Evolutionary conservation across 2,113 vertebrate species (phyloP), one percentile per base, ranked within the genome.

Genomic region (Montifringilla adamsi): DNA sequence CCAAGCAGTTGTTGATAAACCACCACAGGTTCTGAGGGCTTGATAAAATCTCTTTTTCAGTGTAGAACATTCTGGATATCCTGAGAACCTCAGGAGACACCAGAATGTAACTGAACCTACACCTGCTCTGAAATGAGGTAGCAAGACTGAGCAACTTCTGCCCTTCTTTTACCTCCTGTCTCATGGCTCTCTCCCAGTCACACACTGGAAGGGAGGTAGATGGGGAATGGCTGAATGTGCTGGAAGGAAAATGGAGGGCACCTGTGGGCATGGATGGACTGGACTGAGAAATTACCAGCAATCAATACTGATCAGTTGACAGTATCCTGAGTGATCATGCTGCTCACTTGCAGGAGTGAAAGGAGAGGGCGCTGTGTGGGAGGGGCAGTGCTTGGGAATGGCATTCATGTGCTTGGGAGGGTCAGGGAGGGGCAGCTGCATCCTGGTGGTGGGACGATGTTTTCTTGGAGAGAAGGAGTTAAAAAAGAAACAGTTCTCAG

Each of bases 401-500:
- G 22, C 7, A 5, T 6, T 13, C 5, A 4, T 0, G 0, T 28
- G 6, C 35, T 46, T 69, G 55, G 35, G 47, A 69, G 37, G 16
- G 49, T 5, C 33, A 64, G 21, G n/a, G 55, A 50, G 35, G 24
- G 26, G 13, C 0, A 4, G 41, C 21, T 43, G 26, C 22, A 6
- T 72, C 58, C n/a, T 58, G 9, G 11, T 41, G 46, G 7, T 22
- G 23, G 35, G 55, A 31, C 4, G 30, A 6, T 4, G 15, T 1
- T 49, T 55, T 41, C 12, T 43, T 63, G 52, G 35, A 46, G 26
- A 43, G 27, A 5, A 59, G 31, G 26, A 83, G 18, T 46, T 59
- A 46, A 13, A n/a, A 60, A 74, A 28, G 19, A 2, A 2, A 6
- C 6, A 9, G 8, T 66, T 85, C 20, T 47, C 5, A 12, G 56